phyloP scores from a whole-genome alignment of 1,140 invertebrate genomes.

The Drosophila nebulosa region DNA sequence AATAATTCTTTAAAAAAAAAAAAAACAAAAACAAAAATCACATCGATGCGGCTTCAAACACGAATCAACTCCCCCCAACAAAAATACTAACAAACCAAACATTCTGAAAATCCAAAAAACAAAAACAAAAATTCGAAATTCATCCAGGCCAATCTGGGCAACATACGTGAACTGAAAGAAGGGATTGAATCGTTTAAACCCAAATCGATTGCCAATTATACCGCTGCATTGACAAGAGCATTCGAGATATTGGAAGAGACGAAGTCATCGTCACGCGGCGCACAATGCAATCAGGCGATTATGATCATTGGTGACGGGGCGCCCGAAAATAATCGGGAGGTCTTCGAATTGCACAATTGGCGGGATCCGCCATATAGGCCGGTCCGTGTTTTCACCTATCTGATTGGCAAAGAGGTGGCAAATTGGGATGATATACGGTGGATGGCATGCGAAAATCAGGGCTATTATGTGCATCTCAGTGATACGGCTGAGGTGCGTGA shows the following conservation, averaged over 20 bases:
- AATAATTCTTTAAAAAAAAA: not conserved
- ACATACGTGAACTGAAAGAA: slow-evolving; percentile 91
- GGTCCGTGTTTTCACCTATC: slow-evolving; percentile 97
- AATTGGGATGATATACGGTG: slow-evolving; percentile 93
- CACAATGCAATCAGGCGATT: slow-evolving; percentile 90
- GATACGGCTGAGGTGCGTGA: slow-evolving; percentile 96
- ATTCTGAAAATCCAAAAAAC: slow-evolving; percentile 15
- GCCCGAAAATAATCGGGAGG: slow-evolving; percentile 94
- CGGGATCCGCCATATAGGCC: slow-evolving; percentile 86
- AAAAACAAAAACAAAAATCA: slow-evolving; percentile 13
- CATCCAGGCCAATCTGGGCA: slow-evolving; percentile 91
- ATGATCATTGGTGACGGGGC: slow-evolving; percentile 99
- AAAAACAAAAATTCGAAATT: slow-evolving; percentile 38
- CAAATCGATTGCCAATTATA: slow-evolving; percentile 96
- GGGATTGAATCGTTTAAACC: slow-evolving; percentile 90
- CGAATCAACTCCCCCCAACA: slow-evolving; percentile 13
- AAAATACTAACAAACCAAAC: slow-evolving; percentile 12
- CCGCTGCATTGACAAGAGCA: slow-evolving; percentile 92
- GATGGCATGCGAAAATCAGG: slow-evolving; percentile 98
- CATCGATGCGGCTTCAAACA: slow-evolving; percentile 31
- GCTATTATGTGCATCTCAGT: slow-evolving; percentile 96
- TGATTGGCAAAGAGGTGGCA: slow-evolving; percentile 94
- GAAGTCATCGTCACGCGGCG: slow-evolving; percentile 84
- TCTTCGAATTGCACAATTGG: slow-evolving; percentile 95
- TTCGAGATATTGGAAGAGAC: slow-evolving; percentile 91